Percentiles rank a stretch among this genome's conserved stretches.
Conservation (phyloP, 2,797 vertebrate species). For the Varecia variegata region DNA sequence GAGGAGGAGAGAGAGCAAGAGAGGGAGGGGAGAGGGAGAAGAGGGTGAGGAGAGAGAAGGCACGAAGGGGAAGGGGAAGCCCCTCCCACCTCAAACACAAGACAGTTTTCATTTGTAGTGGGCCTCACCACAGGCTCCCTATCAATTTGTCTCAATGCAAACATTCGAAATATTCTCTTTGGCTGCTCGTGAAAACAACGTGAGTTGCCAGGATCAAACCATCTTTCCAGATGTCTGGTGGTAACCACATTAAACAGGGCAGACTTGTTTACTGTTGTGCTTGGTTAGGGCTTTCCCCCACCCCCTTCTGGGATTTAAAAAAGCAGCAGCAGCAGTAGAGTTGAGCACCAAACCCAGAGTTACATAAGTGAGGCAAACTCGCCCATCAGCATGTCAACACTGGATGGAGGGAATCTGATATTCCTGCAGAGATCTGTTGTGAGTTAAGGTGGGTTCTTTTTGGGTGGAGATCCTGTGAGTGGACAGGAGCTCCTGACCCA, state of each 20-base stretch:
- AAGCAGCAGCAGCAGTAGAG: conserved; percentile 18
- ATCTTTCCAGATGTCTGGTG: conserved; percentile 93
- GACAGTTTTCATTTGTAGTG: conserved; percentile 63
- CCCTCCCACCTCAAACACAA: not conserved
- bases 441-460: not conserved
- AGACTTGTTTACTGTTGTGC: conserved; percentile 83
- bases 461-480: not conserved
- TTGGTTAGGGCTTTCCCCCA: conserved; percentile 61
- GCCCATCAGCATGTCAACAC: not conserved
- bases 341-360: conserved; percentile 23
- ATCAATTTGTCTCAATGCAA: conserved; percentile 79
- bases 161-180: conserved; percentile 77
- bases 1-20: not conserved
- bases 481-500: not conserved
- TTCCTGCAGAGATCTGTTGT: not conserved
- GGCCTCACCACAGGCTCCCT: conserved; percentile 71
- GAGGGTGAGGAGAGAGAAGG: not conserved
- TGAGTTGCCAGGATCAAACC: conserved; percentile 91
- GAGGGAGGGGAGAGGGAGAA: not conserved
- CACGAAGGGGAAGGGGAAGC: not conserved
- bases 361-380: not conserved
- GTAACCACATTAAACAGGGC: conserved; percentile 90
- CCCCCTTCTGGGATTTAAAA: conserved; percentile 47
- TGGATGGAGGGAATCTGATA: not conserved
- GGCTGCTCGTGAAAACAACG: conserved; percentile 87